A percentile compares a stretch with the other conserved stretches of the same genome.
Conservation (phyloP, 1,140 invertebrate genomes). For the Brachionus angularis region DNA sequence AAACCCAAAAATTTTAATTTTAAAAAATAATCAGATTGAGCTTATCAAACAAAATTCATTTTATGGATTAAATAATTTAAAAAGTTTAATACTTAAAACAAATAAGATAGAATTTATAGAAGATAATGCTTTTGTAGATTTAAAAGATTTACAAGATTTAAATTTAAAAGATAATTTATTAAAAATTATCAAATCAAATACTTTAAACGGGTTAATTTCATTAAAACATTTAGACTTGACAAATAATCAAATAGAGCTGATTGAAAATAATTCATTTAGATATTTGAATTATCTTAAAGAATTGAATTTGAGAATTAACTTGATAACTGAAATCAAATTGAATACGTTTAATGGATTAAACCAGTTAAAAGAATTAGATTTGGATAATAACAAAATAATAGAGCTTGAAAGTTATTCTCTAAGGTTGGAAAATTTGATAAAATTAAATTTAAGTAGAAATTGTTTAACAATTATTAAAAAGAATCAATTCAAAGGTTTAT, state of each 20-base stretch:
- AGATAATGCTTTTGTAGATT: not conserved
- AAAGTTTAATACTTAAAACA: constrained; percentile 21
- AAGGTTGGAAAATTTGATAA: not conserved
- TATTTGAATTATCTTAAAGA: not conserved
- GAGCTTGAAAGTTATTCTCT: not conserved
- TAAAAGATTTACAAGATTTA: not conserved
- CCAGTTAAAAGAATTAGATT: not conserved
- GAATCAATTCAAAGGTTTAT: constrained; percentile 4
- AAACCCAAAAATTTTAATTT: constrained; percentile 5
- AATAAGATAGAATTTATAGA: not conserved
- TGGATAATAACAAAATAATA: not conserved
- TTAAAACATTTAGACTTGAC: constrained; percentile 22
- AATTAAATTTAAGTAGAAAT: constrained; percentile 12
- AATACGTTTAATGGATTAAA: not conserved
- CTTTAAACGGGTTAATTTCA: not conserved
- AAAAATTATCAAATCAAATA: not conserved
- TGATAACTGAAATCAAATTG: not conserved
- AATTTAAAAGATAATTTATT: constrained; percentile 22
- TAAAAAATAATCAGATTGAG: constrained; percentile 3
- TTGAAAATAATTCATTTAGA: constrained; percentile 7
- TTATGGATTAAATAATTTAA: constrained; percentile 10
- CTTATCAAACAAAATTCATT: constrained; percentile 13
- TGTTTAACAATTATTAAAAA: not conserved
- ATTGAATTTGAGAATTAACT: constrained; percentile 9
- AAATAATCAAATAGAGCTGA: not conserved